Evolutionary conservation across 2,113 vertebrate species (phyloP).

Genomic region (Monarcha castaneiventris): DNA sequence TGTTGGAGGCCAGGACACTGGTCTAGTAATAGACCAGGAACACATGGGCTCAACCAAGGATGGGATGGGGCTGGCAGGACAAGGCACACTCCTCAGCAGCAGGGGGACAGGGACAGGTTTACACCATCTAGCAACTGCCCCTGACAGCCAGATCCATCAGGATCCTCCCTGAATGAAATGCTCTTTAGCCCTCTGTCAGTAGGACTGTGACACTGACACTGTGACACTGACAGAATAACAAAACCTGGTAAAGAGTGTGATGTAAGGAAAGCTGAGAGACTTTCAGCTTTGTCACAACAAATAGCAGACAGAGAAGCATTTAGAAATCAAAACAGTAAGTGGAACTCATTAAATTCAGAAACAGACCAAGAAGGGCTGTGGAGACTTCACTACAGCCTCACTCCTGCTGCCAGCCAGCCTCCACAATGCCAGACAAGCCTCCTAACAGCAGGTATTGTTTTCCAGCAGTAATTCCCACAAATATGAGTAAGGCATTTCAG

Average conservation of each 20-base stretch:
- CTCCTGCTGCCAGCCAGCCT: neutral
- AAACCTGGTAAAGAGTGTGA: fast-evolving
- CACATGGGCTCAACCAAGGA: fast-evolving
- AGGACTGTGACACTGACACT: neutral
- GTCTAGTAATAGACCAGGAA: neutral
- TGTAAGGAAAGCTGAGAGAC: neutral
- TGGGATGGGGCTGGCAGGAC: neutral
- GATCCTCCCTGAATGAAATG: neutral
- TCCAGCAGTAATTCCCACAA: neutral
- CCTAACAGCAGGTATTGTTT: neutral
- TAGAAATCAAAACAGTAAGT: neutral
- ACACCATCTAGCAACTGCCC: neutral
- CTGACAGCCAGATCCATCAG: neutral
- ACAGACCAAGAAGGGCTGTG: neutral
- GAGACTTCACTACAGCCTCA: neutral
- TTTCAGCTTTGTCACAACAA: neutral
- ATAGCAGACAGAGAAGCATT: neutral
- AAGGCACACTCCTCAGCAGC: fast-evolving
- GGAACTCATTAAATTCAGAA: neutral
- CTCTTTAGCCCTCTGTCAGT: neutral
- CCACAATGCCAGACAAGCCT: neutral
- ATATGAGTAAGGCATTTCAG: fast-evolving
- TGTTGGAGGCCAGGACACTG: fast-evolving
- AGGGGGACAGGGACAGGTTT: neutral
- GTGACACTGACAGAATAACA: neutral